Evolutionary conservation across 2,797 vertebrate species (phyloP), one percentile per base, ranked within the genome.

Genomic region (Synaphobranchus kaupii): DNA sequence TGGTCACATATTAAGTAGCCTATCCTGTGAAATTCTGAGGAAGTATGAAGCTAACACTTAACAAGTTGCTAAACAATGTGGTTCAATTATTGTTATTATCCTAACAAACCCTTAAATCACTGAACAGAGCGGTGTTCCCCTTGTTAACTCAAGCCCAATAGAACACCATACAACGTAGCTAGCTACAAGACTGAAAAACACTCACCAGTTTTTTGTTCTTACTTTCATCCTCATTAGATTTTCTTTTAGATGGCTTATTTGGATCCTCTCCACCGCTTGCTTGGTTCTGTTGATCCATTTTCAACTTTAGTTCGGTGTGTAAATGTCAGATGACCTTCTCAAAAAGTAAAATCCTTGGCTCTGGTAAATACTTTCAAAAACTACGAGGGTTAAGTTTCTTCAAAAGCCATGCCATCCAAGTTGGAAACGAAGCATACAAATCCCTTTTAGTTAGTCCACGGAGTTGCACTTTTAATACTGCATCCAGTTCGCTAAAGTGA

Each of bases 161-260:
- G 34, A n/a, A 78, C 12, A 17, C 34, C 47, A 28, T 22, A 31
- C 48, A 48, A 13, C 20, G 28, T 22, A 60, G n/a, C 31, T 28
- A 39, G 10, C 9, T 25, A 15, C 39, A 82, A 60, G 10, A 52
- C 44, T 44, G 28, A 2, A 20, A 20, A 86, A 91, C 85, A 95
- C 96, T 54, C 94, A 97, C 96, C 96, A 96, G 94, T 89, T 97
- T 97, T 91, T 97, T 96, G 94, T 97, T 97, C 94, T 95, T 97
- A 89, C 94, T 93, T 86, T 97, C 96, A 87, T 97, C 96, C 73
- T 97, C 96, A 25, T 60, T 93, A 80, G 95, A 93, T 87, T 95
- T 97, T 94, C 96, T 96, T 92, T 96, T 96, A 6, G 94, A 93
- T 66, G 95, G 92, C 90, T 95, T 96, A 89, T 91, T 96, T 13